phyloP scores from a whole-genome alignment of 2,888 invertebrate species.

The Oligia strigilis region DNA sequence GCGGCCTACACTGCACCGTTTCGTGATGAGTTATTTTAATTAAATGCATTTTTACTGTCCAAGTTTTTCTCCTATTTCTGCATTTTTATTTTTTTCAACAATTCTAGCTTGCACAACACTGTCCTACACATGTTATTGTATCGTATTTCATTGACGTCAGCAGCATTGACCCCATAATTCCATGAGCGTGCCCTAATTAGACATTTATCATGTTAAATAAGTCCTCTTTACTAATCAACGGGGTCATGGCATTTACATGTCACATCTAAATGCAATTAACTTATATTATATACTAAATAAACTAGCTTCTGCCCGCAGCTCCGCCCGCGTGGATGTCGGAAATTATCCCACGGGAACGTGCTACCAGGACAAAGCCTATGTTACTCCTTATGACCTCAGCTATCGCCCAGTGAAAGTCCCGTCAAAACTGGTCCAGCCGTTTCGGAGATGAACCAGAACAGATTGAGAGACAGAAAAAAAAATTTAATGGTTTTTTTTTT shows the following conservation, averaged over 20 bases:
- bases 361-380: too few species aligned
- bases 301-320: neutral
- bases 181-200: slow-evolving; percentile 34
- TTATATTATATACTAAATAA: neutral
- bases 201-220: slow-evolving; percentile 25
- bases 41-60: neutral
- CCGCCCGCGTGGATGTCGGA: neutral
- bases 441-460: neutral
- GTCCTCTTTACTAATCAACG: slow-evolving; percentile 10
- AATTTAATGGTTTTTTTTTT: too few species aligned
- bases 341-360: neutral
- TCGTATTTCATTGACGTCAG: slow-evolving; percentile 34
- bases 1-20: neutral
- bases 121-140: slow-evolving; percentile 5
- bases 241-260: slow-evolving; percentile 15
- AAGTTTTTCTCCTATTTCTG: neutral
- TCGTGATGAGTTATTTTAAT: neutral
- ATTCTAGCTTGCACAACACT: neutral
- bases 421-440: neutral
- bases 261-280: neutral
- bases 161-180: slow-evolving; percentile 41
- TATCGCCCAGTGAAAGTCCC: too few species aligned
- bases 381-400: too few species aligned
- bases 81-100: neutral
- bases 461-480: neutral